phyloP scores from a whole-genome alignment of 2,113 vertebrate species.

The Falco punctatus region DNA sequence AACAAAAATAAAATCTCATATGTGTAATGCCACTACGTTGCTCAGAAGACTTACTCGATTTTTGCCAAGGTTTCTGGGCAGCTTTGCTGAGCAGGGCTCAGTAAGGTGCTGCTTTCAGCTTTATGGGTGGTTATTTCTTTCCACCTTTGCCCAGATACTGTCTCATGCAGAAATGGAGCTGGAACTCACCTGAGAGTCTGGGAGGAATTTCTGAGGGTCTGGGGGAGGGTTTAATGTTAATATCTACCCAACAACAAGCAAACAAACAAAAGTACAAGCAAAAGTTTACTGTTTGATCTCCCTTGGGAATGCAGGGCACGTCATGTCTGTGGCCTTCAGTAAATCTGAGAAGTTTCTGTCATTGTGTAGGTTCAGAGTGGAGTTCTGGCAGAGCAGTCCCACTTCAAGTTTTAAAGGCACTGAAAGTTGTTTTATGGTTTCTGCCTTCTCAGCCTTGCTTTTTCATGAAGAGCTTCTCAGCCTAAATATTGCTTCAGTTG shows the following conservation, averaged over 20 bases:
- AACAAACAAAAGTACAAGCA: neutral
- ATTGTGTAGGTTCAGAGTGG: neutral
- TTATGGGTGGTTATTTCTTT: rapidly evolving
- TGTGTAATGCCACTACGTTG: rapidly evolving
- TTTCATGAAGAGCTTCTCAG: neutral
- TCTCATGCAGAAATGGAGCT: neutral
- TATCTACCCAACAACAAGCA: rapidly evolving
- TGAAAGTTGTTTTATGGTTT: rapidly evolving
- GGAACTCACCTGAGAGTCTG: neutral
- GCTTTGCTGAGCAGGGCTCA: too few species aligned
- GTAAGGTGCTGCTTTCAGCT: too few species aligned
- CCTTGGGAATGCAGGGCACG: rapidly evolving
- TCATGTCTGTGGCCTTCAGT: neutral
- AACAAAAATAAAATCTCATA: rapidly evolving
- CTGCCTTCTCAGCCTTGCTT: neutral
- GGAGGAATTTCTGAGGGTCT: neutral
- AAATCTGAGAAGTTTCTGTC: neutral
- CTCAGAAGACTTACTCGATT: rapidly evolving
- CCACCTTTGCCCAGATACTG: rapidly evolving
- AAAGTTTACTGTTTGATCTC: rapidly evolving
- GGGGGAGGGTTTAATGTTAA: neutral
- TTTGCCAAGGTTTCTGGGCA: rapidly evolving
- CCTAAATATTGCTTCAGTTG: rapidly evolving
- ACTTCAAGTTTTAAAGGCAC: neutral
- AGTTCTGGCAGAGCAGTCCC: neutral